A percentile compares a stretch with the other conserved stretches of the same genome.
phyloP scores from a whole-genome alignment of 2,113 vertebrate species.

The Coracopsis vasa region DNA sequence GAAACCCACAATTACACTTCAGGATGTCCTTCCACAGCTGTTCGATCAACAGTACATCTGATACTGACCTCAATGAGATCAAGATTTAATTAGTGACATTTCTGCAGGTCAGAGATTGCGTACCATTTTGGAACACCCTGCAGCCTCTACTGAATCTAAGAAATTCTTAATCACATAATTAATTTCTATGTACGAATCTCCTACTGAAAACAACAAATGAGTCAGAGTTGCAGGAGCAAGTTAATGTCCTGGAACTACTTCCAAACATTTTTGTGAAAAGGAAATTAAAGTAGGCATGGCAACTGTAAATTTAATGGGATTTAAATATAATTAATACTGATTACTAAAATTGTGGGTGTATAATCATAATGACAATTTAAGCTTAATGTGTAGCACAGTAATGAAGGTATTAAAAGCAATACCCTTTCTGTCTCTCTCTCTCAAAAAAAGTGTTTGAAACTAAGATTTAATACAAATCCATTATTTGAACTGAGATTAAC shows the following conservation, averaged over 20 bases:
- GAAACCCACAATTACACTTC: neutral
- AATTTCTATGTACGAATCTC: neutral
- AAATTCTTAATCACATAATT: neutral
- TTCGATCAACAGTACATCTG: neutral
- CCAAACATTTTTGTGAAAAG: neutral
- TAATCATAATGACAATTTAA: constrained; percentile 43
- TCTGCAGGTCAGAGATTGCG: neutral
- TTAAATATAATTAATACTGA: constrained; percentile 45
- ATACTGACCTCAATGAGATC: neutral
- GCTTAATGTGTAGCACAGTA: neutral
- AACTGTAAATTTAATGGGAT: constrained; percentile 30
- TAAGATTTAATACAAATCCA: constrained; percentile 31
- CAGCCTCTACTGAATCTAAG: neutral
- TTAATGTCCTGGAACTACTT: constrained; percentile 11
- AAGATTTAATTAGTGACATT: neutral
- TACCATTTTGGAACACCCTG: neutral
- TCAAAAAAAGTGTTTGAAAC: neutral
- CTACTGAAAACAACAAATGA: neutral
- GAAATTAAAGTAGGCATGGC: neutral
- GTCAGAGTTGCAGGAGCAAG: neutral
- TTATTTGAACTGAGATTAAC: constrained; percentile 58
- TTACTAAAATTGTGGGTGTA: constrained; percentile 14
- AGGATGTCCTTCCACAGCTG: neutral
- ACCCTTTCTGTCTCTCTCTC: neutral
- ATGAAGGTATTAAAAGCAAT: constrained; percentile 28